A percentile compares a stretch with the other conserved stretches of the same genome.
phyloP scores from a whole-genome alignment of 2,888 invertebrate genomes.

The Mimumesa dahlbomi region DNA sequence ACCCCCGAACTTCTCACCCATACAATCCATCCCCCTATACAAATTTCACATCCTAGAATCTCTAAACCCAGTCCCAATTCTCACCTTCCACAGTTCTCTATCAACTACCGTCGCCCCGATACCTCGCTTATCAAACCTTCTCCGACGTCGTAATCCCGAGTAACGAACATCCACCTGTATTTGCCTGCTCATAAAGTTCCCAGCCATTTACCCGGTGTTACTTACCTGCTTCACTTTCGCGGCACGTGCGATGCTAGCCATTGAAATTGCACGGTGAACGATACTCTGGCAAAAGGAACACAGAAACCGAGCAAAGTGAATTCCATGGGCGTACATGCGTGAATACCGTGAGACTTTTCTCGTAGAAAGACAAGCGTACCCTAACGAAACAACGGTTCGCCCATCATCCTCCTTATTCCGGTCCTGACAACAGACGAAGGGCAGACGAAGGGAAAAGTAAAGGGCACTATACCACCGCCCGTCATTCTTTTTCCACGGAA shows the following conservation, averaged over 20 bases:
- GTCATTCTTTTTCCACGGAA: not conserved
- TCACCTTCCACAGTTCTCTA: no score
- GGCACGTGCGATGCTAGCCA: not conserved
- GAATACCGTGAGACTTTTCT: not conserved
- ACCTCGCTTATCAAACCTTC: no score
- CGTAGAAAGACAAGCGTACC: constrained; percentile 14
- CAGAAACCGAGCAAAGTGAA: constrained; percentile 11
- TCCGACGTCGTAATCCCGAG: no score
- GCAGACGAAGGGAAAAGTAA: constrained; percentile 1
- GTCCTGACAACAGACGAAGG: not conserved
- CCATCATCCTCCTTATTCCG: not conserved
- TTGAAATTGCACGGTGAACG: constrained; percentile 2
- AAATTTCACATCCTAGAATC: no score
- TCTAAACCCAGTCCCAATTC: no score
- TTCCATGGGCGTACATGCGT: constrained; percentile 15
- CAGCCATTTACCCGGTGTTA: constrained; percentile 3
- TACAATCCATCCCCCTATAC: no score
- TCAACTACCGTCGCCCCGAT: no score
- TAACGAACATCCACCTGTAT: constrained; percentile 8
- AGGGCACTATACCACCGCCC: not conserved
- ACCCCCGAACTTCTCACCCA: no score
- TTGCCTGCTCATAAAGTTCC: constrained; percentile 17
- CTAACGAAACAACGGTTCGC: constrained; percentile 19
- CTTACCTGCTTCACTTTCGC: constrained; percentile 6
- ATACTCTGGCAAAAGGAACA: no score